Evolutionary conservation across 2,113 vertebrate genomes (phyloP).

Genomic region (Corapipo altera): DNA sequence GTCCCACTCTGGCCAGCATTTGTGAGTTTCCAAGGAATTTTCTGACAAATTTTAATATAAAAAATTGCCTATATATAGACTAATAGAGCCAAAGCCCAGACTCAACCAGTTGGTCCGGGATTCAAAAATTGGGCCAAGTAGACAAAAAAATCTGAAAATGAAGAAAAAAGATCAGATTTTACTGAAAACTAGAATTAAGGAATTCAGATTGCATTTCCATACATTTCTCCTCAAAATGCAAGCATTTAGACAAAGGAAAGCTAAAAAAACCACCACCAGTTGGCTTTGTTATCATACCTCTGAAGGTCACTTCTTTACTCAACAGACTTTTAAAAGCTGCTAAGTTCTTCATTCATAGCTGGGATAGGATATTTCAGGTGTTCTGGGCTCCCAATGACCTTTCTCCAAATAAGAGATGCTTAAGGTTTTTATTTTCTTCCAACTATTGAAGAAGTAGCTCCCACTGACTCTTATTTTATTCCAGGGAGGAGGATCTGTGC

Average conservation of each 20-base stretch:
- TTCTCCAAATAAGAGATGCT: not conserved
- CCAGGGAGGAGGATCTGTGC: slow-evolving; percentile 75
- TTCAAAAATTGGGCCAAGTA: not conserved
- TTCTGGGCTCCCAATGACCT: not conserved
- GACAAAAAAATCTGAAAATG: not conserved
- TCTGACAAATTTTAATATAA: not conserved
- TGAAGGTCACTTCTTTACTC: not conserved
- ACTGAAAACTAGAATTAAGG: not conserved
- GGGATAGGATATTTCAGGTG: not conserved
- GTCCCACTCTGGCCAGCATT: not conserved
- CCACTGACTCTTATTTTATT: not conserved
- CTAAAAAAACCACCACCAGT: not conserved
- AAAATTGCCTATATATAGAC: not conserved
- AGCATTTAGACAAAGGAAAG: not conserved
- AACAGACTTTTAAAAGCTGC: not conserved
- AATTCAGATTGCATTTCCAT: not conserved
- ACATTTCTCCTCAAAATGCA: not conserved
- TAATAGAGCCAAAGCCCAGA: not conserved
- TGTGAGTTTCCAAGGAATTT: not conserved
- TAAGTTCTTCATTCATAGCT: not conserved
- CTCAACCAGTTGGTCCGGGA: not conserved
- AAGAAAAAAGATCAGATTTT: not conserved
- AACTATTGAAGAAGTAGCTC: not conserved
- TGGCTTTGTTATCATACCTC: not conserved
- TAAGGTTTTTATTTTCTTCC: not conserved